Evolutionary conservation across 2,888 invertebrate genomes (phyloP), one percentile per base, ranked within the genome.

Genomic region (Drosophila fungiperda): DNA sequence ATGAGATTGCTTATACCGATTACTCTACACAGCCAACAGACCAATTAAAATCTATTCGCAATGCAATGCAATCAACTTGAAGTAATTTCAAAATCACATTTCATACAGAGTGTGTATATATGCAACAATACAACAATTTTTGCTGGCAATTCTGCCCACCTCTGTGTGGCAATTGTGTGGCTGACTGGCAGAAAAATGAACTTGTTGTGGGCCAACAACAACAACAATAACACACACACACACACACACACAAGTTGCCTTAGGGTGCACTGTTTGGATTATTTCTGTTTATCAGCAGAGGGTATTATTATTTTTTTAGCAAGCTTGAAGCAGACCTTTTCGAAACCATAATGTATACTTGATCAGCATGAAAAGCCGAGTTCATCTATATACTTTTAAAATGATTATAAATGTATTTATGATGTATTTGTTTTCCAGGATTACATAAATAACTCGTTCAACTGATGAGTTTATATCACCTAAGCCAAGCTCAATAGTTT

Each of bases 131-230:
- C 61, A 38, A 36, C 35, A 63, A 45, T 60, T 64, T 64, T 55
- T 57, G 52, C 38, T 15, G 50, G 55, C 32, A 54, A 45, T 20
- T 58, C 57, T 35, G 59, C 26, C 38, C 60, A 66, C 26, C 63
- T 67, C 49, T 68, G 59, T 68, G 59, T 65, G 76, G 66, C 72
- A 68, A 77, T 85, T 85, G 74, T 84, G 76, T 59, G 66, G 67
- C 73, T 79, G 87, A 82, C 82, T 87, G 76, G 73, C 76, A 75
- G 76, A 79, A 87, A 86, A 87, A 76, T 83, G 50, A 79, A 79
- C 76, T 89, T 70, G 71, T 74, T 62, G 63, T 23, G 65, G 50
- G 49, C 68, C 64, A 63, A 55, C 55, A 45, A 48, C 17, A 36
- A 23, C 1, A 55, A 55, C 8, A n/a, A 23, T 26, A 49, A 49